Conservation (phyloP, 2,888 invertebrate genomes). For the Pyrrhia umbra region DNA sequence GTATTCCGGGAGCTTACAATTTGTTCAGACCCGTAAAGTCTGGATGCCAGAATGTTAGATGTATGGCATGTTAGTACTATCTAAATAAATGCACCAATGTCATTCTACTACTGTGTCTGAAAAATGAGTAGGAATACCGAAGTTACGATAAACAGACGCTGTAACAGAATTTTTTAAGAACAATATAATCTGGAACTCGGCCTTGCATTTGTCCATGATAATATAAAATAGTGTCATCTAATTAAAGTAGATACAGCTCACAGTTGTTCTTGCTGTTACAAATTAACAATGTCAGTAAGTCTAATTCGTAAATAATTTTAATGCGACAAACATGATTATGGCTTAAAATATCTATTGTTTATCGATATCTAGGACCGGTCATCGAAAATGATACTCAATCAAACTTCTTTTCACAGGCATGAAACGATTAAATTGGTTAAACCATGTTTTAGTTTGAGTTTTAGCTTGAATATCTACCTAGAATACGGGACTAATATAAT, state of each 20-base stretch:
- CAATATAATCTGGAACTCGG: slow-evolving; percentile 18
- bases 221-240: slow-evolving; percentile 18
- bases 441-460: too few relatives aligned
- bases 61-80: slow-evolving; percentile 32
- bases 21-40: slow-evolving; percentile 16
- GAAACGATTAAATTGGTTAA: too few relatives aligned
- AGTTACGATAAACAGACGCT: slow-evolving; percentile 23
- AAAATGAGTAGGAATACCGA: slow-evolving; percentile 14
- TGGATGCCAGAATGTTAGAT: slow-evolving; percentile 3
- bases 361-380: too few relatives aligned
- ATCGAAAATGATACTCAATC: too few relatives aligned
- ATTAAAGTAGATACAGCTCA: slow-evolving; percentile 25
- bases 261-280: slow-evolving; percentile 10
- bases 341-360: too few relatives aligned
- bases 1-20: slow-evolving; percentile 40
- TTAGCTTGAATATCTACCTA: too few relatives aligned
- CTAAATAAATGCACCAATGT: slow-evolving; percentile 9
- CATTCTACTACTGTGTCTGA: slow-evolving; percentile 1
- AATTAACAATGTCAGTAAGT: slow-evolving; percentile 32
- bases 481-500: too few relatives aligned
- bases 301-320: too few relatives aligned
- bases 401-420: too few relatives aligned
- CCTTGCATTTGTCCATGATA: slow-evolving; percentile 27
- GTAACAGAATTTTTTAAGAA: slow-evolving; percentile 16
- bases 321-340: too few relatives aligned